Conservation (phyloP, 2,113 vertebrate species). For the Rhinopomastus cyanomelas region DNA sequence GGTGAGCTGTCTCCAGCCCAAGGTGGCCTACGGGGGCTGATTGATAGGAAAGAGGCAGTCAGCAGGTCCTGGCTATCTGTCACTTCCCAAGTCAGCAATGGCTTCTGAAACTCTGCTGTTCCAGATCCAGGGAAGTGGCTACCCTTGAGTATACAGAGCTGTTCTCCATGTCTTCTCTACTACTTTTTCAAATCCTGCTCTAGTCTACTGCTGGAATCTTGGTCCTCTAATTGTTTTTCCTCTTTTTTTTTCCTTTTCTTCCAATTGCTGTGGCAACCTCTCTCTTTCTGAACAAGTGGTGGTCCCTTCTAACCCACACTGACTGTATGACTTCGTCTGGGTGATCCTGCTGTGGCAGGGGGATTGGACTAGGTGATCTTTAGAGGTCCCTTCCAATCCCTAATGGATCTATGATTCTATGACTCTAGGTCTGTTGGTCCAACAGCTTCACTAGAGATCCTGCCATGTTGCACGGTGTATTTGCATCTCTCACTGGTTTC, state of each 20-base stretch:
- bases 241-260: background rate
- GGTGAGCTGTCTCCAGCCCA: background rate
- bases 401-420: too few relatives aligned
- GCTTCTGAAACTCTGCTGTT: background rate
- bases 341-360: background rate
- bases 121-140: background rate
- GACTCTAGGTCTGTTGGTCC: too few relatives aligned
- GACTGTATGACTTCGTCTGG: background rate
- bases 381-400: too few relatives aligned
- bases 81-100: background rate
- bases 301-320: too few relatives aligned
- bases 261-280: constrained; percentile 4
- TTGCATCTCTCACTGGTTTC: background rate
- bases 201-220: background rate
- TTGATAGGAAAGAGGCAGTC: background rate
- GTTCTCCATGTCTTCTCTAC: background rate
- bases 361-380: too few relatives aligned
- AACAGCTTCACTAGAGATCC: background rate
- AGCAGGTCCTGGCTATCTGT: background rate
- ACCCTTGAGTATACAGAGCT: background rate
- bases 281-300: background rate
- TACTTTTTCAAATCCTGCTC: background rate
- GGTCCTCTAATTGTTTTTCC: background rate
- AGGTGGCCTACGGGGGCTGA: background rate
- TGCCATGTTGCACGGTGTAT: background rate